Evolutionary conservation across 2,888 invertebrate genomes (phyloP).

Genomic region (Ormia ochracea): DNA sequence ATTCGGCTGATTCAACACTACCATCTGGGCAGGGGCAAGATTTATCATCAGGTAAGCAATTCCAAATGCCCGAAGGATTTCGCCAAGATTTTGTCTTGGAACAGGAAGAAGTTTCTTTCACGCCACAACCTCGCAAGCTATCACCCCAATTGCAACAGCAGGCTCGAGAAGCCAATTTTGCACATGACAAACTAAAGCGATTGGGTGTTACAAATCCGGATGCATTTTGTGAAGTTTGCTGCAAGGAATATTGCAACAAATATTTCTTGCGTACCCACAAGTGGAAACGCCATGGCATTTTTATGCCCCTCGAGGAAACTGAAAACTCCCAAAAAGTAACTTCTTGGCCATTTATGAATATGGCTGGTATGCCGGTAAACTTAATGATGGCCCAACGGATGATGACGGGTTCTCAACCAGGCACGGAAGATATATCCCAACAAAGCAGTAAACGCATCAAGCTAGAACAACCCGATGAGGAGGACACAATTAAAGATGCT

Average conservation of each 20-base stretch:
- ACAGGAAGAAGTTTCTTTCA: conserved; percentile 77
- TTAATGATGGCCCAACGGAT: conserved; percentile 80
- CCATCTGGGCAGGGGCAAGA: conserved; percentile 10
- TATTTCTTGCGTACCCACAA: conserved; percentile 95
- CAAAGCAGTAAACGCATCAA: conserved; percentile 71
- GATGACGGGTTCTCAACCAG: conserved; percentile 63
- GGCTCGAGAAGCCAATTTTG: conserved; percentile 84
- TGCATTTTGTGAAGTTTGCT: conserved; percentile 95
- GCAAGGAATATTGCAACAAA: conserved; percentile 95
- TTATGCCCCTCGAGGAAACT: conserved; percentile 80
- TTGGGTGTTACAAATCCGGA: conserved; percentile 90
- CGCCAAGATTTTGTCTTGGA: conserved; percentile 77
- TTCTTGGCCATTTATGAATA: conserved; percentile 78
- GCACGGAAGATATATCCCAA: conserved; percentile 45
- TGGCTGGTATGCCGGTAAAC: conserved; percentile 83
- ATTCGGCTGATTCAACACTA: conserved; percentile 12
- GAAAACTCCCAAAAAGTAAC: conserved; percentile 65
- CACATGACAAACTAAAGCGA: conserved; percentile 84
- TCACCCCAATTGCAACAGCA: conserved; percentile 81
- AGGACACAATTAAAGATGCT: conserved; percentile 44
- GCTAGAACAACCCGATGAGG: conserved; percentile 66
- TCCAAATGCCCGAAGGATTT: conserved; percentile 77
- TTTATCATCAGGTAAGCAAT: conserved; percentile 61
- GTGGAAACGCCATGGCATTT: conserved; percentile 93
- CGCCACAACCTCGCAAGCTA: conserved; percentile 79